Conservation (phyloP, 2,113 vertebrate genomes). For the Colius striatus region DNA sequence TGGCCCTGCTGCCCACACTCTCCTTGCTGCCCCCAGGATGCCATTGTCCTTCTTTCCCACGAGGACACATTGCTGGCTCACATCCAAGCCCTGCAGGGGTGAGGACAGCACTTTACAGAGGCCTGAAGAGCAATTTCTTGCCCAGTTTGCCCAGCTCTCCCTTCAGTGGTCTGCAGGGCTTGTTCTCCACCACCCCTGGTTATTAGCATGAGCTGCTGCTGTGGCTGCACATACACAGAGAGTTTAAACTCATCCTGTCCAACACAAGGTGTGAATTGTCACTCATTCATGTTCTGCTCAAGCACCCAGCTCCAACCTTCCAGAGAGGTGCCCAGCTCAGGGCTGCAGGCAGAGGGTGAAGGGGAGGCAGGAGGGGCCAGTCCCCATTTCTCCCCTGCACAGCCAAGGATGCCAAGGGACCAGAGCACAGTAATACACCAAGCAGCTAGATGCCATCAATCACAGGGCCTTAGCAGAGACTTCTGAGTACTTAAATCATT, state of each 20-base stretch:
- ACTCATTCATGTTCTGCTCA: not conserved
- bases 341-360: not conserved
- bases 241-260: not conserved
- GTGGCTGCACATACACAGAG: not conserved
- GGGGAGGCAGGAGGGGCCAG: not conserved
- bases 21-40: too few relatives aligned
- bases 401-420: not conserved
- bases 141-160: not conserved
- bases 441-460: not conserved
- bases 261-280: not conserved
- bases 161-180: not conserved
- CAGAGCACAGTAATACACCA: not conserved
- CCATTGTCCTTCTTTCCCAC: too few relatives aligned
- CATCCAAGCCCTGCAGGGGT: not conserved
- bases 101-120: not conserved
- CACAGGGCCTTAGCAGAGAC: not conserved
- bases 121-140: not conserved
- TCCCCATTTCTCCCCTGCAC: not conserved
- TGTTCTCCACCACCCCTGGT: not conserved
- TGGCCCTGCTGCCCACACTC: too few relatives aligned
- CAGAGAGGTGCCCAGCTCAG: not conserved
- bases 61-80: too few relatives aligned
- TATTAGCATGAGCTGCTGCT: not conserved
- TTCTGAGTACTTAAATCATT: slow-evolving; percentile 12
- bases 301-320: not conserved